Evolutionary conservation across 53 echinoderm and acorn worm species (phyloP), one percentile per base, ranked within the genome.

Genomic region (Paelopatides confundens): DNA sequence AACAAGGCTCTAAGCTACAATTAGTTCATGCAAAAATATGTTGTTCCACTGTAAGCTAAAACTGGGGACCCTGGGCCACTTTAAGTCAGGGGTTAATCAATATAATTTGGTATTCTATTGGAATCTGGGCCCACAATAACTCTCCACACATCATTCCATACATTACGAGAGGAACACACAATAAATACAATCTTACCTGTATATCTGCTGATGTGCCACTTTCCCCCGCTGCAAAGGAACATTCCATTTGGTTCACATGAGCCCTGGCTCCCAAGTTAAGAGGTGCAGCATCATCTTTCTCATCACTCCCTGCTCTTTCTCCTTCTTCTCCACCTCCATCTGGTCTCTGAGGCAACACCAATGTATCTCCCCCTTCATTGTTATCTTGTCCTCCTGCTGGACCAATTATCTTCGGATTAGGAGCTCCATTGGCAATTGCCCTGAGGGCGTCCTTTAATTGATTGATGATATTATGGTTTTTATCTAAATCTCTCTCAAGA

Each of bases 391-490:
- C 39, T 43, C 40, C 77, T n/a, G 52, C 38, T 34, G 27, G 36
- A 46, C 31, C 13, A 14, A 27, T 36, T 4, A 70, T 21, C 67
- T 54, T 62, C 26, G 35, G 79, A 29, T 34, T 51, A 29, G 51
- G 79, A 40, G 40, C 65, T 13, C 46, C 46, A 29, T 77, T 63
- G 24, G 69, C 62, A 10, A 63, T 77, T 2, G 32, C 31, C 64
- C 78, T 76, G 77, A 97, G 88, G 15, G 97, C 93, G 37, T 92
- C 90, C 39, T 95, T 87, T 0, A 97, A 91, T 69, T 95, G 90
- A 68, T 92, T 95, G 47, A 97, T 95, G 21, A 90, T 94, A 23
- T 93, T 58, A 40, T 90, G 95, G 85, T 97, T 95, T 63, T 92
- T 92, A 2, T 89, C 43, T 0, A 97, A 86, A 81, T 93, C 93